Evolutionary conservation across 2,888 invertebrate genomes (phyloP), one percentile per base, ranked within the genome.

Genomic region (Nysson spinosus): DNA sequence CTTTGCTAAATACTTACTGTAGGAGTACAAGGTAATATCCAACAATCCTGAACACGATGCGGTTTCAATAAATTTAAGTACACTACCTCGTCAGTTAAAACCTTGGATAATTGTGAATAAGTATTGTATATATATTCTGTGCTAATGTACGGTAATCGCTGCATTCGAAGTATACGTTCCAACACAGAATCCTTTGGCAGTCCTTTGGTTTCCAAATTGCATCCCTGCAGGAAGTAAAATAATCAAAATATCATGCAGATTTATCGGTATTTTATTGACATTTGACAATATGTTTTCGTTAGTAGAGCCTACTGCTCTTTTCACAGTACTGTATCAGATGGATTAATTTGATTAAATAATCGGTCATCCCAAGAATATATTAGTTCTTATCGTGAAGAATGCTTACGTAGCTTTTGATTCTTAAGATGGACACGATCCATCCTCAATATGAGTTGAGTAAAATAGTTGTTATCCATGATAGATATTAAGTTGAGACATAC

Each of bases 111-210:
- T 34, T 77, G 80, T 46, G 74, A 69, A 56, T 83, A 88, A 26
- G 86, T 75, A 42, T 80, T 75, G 75, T 87, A 86, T 40, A 89
- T 82, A 6, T 82, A 61, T 39, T 88, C 87, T 54, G 87, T 85
- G 70, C 85, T 77, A 69, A 62, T 78, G 74, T 60, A 83, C 2
- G 77, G 63, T 14, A 88, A 72, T 83, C 89, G 88, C 83, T 93
- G 93, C 49, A 91, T 88, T 40, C 86, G 86, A 24, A 91, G 86
- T 65, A 93, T 90, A 55, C 90, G 87, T 37, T 90, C 90, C 32
- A 93, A 85, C 20, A 93, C 90, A 72, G 91, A 91, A 43, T 90
- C 89, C 39, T 78, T 73, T 0, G 91, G 90, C 44, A 83, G 60
- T 22, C 77, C 64, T 19, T 54, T 34, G 1, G 47, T 44, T 5